Base-by-base conservation (phyloP, 2,888 invertebrate genomes). In the Phanerotoma sp. region DNA sequence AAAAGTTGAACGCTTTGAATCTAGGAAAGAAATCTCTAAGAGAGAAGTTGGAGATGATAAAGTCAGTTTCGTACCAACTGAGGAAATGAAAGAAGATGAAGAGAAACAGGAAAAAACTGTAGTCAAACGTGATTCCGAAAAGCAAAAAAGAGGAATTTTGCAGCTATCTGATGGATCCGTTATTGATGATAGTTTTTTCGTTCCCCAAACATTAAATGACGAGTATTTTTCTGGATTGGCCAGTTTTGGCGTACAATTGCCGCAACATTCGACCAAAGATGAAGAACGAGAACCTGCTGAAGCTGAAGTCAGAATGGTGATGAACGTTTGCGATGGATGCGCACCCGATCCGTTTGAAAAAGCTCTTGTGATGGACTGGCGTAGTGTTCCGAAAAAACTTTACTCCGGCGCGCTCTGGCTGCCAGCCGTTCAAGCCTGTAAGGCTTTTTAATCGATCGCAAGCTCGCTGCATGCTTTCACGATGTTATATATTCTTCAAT, bases 201-300 rank as follows among this genome's bases (percentile, higher is more conserved):
- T 70, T 10, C 56, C 69, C 0, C 81, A 79, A 46, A 78, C 79
- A 11, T 73, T 79, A 25, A 67, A 80, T 11, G 81, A 83, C 61
- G 82, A 83, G 10, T 75, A 86, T 6, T 74, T 84, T 30, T 78
- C 78, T 46, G 89, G 90, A 1, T 79, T 90, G 21, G 86, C 89
- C 1, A 87, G 85, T 51, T 87, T 87, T 33, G 88, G 88, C 0
- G 83, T 86, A 6, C 85, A 85, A 58, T 72, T 82, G 42, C 83
- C 84, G 1, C 79, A 84, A 51, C 61, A 61, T n/a, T 15, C 15
- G 47, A 77, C 80, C 4, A 79, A 84, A 77, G 81, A 82, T 46
- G 87, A 89, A 56, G 90, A 89, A 66, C 81, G 88, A 37, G 91
- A 91, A 66, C 90, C 91, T 0, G 91, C 91, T 1, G 91, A 91